A percentile compares a stretch with the other conserved stretches of the same genome.
Conservation (phyloP, 2,113 vertebrate genomes). For the Ophiodon elongatus region DNA sequence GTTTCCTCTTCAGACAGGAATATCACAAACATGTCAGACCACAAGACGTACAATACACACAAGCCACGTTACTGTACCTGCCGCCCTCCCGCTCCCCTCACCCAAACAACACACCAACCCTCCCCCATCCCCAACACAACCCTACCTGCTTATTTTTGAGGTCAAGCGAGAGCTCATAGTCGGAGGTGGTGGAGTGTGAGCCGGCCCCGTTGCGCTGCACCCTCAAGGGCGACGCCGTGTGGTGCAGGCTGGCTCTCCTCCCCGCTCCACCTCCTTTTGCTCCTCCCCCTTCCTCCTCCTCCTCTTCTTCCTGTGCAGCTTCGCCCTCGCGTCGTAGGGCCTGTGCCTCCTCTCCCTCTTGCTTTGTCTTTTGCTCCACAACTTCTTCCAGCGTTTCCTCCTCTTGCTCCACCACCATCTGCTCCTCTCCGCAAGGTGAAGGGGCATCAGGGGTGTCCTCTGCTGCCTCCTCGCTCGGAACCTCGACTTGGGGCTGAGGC, state of each 20-base stretch:
- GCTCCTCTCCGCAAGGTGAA: conserved; percentile 67
- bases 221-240: conserved; percentile 91
- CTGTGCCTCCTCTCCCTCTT: conserved; percentile 60
- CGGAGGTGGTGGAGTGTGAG: conserved; percentile 90
- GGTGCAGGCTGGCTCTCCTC: conserved; percentile 92
- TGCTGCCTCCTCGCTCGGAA: conserved; percentile 8
- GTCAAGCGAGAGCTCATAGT: conserved; percentile 99
- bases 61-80: conserved; percentile 31
- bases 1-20: conserved; percentile 53
- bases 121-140: conserved; percentile 57
- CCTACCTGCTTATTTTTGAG: conserved; percentile 99
- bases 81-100: conserved; percentile 14
- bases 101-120: conserved; percentile 46
- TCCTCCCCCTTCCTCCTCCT: conserved; percentile 86
- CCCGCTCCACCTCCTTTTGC: conserved; percentile 86
- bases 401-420: conserved; percentile 43
- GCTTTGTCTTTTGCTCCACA: conserved; percentile 37
- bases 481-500: conserved; percentile 32
- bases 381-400: conserved; percentile 48
- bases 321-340: conserved; percentile 39
- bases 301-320: conserved; percentile 69
- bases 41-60: conserved; percentile 69
- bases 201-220: conserved; percentile 93
- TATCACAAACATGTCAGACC: conserved; percentile 61
- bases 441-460: conserved; percentile 43